Conservation (phyloP, 2,888 invertebrate species). For the Hermodice carunculata region DNA sequence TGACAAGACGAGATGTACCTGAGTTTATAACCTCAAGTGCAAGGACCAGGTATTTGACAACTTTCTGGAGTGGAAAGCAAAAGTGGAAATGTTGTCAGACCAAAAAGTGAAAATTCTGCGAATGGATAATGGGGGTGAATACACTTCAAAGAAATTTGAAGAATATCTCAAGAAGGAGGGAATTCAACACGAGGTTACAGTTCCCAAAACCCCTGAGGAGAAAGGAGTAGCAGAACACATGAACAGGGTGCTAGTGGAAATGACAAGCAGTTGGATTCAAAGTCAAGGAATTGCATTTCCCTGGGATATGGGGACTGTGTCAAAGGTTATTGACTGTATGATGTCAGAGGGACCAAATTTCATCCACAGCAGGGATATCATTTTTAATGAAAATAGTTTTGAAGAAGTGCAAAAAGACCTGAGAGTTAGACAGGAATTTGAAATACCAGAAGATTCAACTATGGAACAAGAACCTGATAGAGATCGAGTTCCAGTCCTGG, state of each 20-base stretch:
- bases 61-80: conserved; percentile 16
- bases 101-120: conserved; percentile 24
- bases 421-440: too few relatives aligned
- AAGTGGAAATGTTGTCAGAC: conserved; percentile 10
- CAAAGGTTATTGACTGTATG: conserved; percentile 24
- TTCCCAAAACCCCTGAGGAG: conserved; percentile 57
- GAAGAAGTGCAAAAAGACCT: conserved; percentile 14
- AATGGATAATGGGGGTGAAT: conserved; percentile 33
- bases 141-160: conserved; percentile 19
- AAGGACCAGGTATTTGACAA: conserved; percentile 12
- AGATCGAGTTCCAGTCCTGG: background rate
- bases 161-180: conserved; percentile 17
- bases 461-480: too few relatives aligned
- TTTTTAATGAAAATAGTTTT: conserved; percentile 26
- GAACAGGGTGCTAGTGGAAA: conserved; percentile 55
- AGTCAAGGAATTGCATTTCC: conserved; percentile 6
- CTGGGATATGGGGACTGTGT: conserved; percentile 34
- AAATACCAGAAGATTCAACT: too few relatives aligned
- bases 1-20: conserved; percentile 11
- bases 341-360: conserved; percentile 4
- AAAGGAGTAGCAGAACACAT: conserved; percentile 59
- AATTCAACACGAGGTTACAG: conserved; percentile 55
- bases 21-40: conserved; percentile 15
- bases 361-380: conserved; percentile 30
- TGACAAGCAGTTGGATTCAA: conserved; percentile 39